Conservation (phyloP, 1,140 invertebrate species). For the Caenorhabditis tropicalis region DNA sequence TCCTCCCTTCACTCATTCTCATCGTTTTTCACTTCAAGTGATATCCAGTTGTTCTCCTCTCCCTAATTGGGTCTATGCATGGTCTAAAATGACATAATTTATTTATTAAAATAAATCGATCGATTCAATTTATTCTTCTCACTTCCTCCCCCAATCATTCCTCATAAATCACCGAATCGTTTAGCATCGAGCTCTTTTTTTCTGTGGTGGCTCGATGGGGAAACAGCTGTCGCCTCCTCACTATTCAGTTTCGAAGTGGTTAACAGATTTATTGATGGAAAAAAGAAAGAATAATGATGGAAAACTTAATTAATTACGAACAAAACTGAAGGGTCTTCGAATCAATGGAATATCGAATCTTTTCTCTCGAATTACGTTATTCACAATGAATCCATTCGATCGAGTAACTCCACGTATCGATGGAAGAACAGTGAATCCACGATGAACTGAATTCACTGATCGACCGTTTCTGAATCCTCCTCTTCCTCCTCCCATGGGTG, state of each 20-base stretch:
- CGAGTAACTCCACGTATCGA: background rate
- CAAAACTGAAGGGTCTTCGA: background rate
- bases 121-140: no score
- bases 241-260: background rate
- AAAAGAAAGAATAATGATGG: background rate
- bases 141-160: background rate
- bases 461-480: background rate
- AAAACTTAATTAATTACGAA: background rate
- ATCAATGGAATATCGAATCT: background rate
- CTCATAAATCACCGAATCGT: constrained; percentile 16
- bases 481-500: no score
- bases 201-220: background rate
- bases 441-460: background rate
- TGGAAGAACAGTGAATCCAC: background rate
- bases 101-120: background rate
- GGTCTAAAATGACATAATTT: background rate
- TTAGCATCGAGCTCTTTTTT: constrained; percentile 4
- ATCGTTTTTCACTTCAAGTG: no score
- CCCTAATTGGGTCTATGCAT: no score
- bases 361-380: background rate
- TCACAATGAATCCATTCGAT: no score
- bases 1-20: no score
- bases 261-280: constrained; percentile 19
- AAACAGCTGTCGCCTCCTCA: background rate
- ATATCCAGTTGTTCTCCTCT: no score